phyloP scores from a whole-genome alignment of 2,888 invertebrate genomes.

The Ophion costatus region DNA sequence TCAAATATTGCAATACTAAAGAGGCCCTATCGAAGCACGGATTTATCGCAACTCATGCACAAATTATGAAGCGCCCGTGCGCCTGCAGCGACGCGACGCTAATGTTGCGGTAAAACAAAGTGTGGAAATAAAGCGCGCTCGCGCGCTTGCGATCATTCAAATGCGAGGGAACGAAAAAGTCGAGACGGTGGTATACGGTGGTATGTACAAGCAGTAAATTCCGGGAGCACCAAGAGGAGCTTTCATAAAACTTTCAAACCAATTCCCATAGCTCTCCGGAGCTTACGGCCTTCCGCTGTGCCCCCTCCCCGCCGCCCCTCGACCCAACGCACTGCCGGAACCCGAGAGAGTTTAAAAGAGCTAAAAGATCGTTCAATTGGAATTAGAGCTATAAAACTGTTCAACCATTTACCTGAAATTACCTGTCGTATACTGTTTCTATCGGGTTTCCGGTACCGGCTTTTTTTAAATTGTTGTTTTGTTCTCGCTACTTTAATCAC shows the following conservation, averaged over 20 bases:
- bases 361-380: constrained; percentile 55
- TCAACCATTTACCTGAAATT: constrained; percentile 59
- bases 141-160: constrained; percentile 11
- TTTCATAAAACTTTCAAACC: constrained; percentile 60
- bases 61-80: too few relatives aligned
- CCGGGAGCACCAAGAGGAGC: constrained; percentile 2
- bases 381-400: constrained; percentile 59
- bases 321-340: constrained; percentile 9
- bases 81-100: too few relatives aligned
- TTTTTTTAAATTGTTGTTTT: neutral
- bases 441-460: constrained; percentile 5
- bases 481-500: constrained; percentile 44
- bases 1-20: neutral
- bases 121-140: neutral
- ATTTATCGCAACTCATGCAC: neutral
- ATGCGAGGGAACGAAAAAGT: constrained; percentile 15
- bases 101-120: neutral
- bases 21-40: neutral
- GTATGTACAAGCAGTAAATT: constrained; percentile 35
- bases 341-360: constrained; percentile 44
- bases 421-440: constrained; percentile 41
- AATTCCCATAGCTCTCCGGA: constrained; percentile 49
- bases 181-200: neutral
- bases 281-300: constrained; percentile 15
- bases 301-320: neutral